Base-by-base conservation (phyloP, 2,797 vertebrate genomes). In the Xenopus petersii region DNA sequence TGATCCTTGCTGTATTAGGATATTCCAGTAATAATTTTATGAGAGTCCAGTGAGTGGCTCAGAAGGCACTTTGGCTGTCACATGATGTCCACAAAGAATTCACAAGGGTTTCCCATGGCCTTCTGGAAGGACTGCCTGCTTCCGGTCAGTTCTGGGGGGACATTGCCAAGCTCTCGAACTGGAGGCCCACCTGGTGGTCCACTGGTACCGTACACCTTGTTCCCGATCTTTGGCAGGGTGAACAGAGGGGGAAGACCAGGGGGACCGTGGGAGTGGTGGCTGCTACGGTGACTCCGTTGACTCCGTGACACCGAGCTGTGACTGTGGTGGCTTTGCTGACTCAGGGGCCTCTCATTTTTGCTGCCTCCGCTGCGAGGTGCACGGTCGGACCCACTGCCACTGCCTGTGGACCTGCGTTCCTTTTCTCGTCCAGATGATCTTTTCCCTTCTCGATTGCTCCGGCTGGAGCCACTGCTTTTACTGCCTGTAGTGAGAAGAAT, bases 11-110 rank as follows among this genome's bases (percentile, higher is more conserved):
- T 55, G n/a, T 65, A 12, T 12, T 46, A 16, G 13, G 42, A 21
- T 15, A 49, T 48, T 65, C 56, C 26, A 70, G 66, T 30, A 33
- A 30, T 30, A 30, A 60, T 70, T 60, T 10, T 11, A 54, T 78
- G 24, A 67, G 13, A 51, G 12, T 47, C 30, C 46, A 67, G 55
- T 60, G 60, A 59, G 48, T 36, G 62, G 68, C 67, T 54, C 66
- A 66, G 75, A 84, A 87, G 85, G 86, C 85, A 84, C 80, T 82
- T 86, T 71, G 66, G 71, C 75, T 68, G 79, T 96, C 93, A 98
- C 98, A 99, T 99, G 89, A 98, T 98, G 89, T 99, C 98, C 1
- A 98, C 96, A 9, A 99, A 99, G 88, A 99, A 99, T 88, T 99
- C 97, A 47, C 97, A 99, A 67, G 98, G 98, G 85, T 98, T 99